These are phyloP conservation scores for Siderastrea radians DNA, from an alignment of 92 coral and sea anemone species.

Conservation along the genomic window DNA sequence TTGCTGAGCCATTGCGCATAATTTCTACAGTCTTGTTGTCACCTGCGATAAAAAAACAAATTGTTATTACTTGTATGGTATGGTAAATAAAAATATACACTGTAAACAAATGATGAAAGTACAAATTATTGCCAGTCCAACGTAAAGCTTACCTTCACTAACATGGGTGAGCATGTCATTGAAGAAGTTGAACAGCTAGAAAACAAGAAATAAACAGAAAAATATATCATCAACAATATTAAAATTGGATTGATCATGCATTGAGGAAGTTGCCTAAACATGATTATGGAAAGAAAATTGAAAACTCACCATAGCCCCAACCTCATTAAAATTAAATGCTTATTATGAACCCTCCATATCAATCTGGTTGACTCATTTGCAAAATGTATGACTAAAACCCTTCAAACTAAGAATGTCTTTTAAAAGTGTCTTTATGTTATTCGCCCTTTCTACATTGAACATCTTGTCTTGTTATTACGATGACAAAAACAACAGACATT, in stretches of 20 bases:
- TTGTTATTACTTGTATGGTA: neutral
- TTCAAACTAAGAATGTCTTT: neutral
- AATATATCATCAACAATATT: neutral
- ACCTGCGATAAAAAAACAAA: constrained; percentile 19
- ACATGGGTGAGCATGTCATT: constrained; percentile 84
- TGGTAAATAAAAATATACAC: neutral
- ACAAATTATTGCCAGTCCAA: neutral
- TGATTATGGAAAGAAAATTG: neutral
- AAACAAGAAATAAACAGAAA: constrained; percentile 4
- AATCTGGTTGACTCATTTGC: no score
- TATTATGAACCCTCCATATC: no score
- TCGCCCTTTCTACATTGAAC: no score
- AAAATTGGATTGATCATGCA: neutral
- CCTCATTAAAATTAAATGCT: no score
- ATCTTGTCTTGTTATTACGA: no score
- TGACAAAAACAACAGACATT: no score
- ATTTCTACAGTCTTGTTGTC: constrained; percentile 65
- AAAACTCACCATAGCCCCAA: no score
- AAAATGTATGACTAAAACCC: no score
- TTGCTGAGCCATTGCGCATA: constrained; percentile 72
- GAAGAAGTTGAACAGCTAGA: constrained; percentile 90
- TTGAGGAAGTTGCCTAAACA: neutral
- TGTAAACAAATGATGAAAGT: neutral
- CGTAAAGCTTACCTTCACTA: constrained; percentile 38
- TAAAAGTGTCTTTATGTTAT: neutral